A percentile compares a stretch with the other conserved stretches of the same genome.
These are phyloP conservation scores for Drosophila biarmipes DNA, from an alignment of 1,140 invertebrate genomes.

Conservation along the genomic window DNA sequence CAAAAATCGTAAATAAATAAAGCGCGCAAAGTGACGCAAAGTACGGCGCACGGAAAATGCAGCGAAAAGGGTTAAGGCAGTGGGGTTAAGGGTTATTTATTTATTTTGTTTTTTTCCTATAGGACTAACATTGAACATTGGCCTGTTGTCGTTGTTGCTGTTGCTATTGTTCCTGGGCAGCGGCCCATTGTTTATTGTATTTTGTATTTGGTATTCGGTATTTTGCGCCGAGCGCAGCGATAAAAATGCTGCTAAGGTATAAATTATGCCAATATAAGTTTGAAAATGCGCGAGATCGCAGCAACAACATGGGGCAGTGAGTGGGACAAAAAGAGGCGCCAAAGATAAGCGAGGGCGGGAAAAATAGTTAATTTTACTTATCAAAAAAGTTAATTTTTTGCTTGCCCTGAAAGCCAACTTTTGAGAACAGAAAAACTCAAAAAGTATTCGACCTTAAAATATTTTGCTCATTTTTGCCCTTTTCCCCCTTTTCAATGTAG, in stretches of 20 bases:
- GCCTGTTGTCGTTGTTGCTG: conserved; percentile 20
- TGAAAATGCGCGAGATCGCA: conserved; percentile 56
- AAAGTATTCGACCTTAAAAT: too few species aligned
- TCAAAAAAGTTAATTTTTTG: too few species aligned
- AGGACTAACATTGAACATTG: conserved; percentile 70
- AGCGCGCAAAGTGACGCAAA: conserved; percentile 55
- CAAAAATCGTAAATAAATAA: conserved; percentile 66
- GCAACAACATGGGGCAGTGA: conserved; percentile 5
- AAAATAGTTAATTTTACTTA: too few species aligned
- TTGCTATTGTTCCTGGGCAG: conserved; percentile 42
- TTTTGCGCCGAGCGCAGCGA: conserved; percentile 76
- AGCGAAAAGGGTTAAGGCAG: conserved; percentile 14
- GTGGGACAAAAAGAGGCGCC: conserved; percentile 10
- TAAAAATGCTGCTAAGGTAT: conserved; percentile 82
- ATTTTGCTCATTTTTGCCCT: too few species aligned
- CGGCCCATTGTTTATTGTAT: conserved; percentile 72
- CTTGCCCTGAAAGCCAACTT: too few species aligned
- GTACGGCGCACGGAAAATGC: conserved; percentile 29
- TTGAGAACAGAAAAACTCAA: too few species aligned
- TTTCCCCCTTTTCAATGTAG: too few species aligned
- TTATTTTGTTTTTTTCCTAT: not conserved
- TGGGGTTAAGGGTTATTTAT: not conserved
- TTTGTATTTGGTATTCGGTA: conserved; percentile 60
- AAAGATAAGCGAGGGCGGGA: conserved; percentile 4
- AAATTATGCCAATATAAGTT: conserved; percentile 76